phyloP scores from a whole-genome alignment of 2,888 invertebrate species.

The Drosophila differens region DNA sequence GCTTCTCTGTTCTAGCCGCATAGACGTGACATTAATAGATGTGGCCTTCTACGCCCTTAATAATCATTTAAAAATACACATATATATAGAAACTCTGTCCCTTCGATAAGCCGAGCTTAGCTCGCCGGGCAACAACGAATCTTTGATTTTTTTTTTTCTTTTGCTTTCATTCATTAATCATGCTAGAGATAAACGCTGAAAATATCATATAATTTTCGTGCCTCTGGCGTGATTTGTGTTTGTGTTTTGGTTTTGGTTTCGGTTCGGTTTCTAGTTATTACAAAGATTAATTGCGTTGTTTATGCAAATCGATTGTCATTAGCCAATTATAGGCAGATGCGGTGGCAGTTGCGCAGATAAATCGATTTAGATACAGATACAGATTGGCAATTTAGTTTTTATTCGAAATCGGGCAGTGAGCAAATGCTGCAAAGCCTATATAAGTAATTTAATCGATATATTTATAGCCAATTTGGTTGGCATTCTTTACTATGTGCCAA shows the following conservation, averaged over 20 bases:
- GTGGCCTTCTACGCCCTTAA: conserved; percentile 74
- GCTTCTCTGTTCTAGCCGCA: conserved; percentile 60
- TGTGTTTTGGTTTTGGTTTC: conserved; percentile 33
- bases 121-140: conserved; percentile 15
- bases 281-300: conserved; percentile 78
- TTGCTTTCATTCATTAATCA: conserved; percentile 71
- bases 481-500: conserved; percentile 58
- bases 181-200: conserved; percentile 66
- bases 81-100: conserved; percentile 42
- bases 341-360: conserved; percentile 64
- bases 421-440: conserved; percentile 27
- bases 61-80: conserved; percentile 68
- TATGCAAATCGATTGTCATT: conserved; percentile 82
- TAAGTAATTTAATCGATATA: conserved; percentile 57
- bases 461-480: conserved; percentile 59
- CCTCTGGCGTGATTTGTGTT: conserved; percentile 56
- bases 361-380: conserved; percentile 27
- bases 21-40: conserved; percentile 72
- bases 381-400: conserved; percentile 14
- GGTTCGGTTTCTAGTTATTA: conserved; percentile 70
- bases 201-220: conserved; percentile 67
- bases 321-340: conserved; percentile 71
- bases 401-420: conserved; percentile 1
- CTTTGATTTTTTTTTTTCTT: neutral
- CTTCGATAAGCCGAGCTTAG: conserved; percentile 46